These are phyloP conservation scores for Oophaga pumilio DNA, from an alignment of 2,113 vertebrate species.

Conservation along the genomic window DNA sequence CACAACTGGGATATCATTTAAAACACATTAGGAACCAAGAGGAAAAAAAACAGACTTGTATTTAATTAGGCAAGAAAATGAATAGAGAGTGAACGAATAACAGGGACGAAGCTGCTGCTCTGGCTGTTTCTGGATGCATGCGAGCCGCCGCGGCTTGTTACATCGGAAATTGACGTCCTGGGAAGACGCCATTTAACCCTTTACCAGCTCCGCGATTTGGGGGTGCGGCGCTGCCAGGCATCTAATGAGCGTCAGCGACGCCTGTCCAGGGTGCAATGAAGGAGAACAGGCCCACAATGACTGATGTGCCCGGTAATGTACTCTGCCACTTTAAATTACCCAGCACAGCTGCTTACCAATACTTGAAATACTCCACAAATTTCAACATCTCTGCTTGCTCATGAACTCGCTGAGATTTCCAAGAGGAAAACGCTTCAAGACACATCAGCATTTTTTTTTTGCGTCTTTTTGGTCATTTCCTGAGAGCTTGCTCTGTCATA, in stretches of 20 bases:
- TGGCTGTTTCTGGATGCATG: slow-evolving; percentile 3
- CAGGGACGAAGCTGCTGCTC: slow-evolving; percentile 8
- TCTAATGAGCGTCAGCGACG: neutral
- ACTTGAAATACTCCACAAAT: too few species aligned
- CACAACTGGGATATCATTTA: slow-evolving; percentile 48
- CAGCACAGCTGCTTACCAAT: too few species aligned
- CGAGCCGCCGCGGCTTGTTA: slow-evolving; percentile 28
- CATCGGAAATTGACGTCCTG: slow-evolving; percentile 38
- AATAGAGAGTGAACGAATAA: slow-evolving; percentile 41
- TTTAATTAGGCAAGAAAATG: slow-evolving; percentile 55
- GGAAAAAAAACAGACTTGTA: slow-evolving; percentile 26
- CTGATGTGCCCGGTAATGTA: too few species aligned
- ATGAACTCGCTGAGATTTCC: too few species aligned
- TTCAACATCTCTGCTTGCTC: too few species aligned
- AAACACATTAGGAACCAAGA: slow-evolving; percentile 50
- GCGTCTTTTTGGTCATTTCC: too few species aligned
- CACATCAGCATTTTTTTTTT: too few species aligned
- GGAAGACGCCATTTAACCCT: slow-evolving; percentile 26
- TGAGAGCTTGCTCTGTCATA: too few species aligned
- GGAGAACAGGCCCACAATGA: neutral
- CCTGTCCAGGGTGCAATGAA: neutral
- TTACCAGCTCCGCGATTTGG: neutral
- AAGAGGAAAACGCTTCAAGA: too few species aligned
- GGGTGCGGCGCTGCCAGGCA: neutral
- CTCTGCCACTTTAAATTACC: too few species aligned